Evolutionary conservation across 2,797 vertebrate species (phyloP).

Genomic region (Sciurus vulgaris): DNA sequence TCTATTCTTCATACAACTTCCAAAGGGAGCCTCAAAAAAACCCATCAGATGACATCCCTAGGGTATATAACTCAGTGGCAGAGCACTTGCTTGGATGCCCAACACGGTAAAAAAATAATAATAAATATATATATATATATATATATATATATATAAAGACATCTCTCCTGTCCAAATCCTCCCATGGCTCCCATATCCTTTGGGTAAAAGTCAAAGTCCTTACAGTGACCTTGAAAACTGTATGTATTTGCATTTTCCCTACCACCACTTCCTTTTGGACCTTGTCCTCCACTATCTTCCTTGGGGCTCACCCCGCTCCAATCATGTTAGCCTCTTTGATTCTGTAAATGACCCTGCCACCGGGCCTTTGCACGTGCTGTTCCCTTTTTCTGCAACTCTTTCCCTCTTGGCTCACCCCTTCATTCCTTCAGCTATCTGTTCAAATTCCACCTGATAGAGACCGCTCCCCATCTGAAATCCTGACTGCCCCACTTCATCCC

Average conservation of each 20-base stretch:
- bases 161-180: background rate
- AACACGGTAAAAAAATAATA: background rate
- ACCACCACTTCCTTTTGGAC: background rate
- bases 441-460: background rate
- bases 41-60: background rate
- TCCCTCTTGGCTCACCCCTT: background rate
- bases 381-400: conserved; percentile 8
- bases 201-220: background rate
- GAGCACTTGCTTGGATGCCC: background rate
- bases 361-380: background rate
- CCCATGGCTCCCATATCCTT: background rate
- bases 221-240: background rate
- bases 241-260: background rate
- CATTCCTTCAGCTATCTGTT: conserved; percentile 23
- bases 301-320: background rate
- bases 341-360: background rate
- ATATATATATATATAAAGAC: background rate
- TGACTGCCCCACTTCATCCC: background rate
- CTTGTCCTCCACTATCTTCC: background rate
- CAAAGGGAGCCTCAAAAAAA: background rate
- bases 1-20: background rate
- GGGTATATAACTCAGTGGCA: background rate
- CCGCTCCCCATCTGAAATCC: background rate
- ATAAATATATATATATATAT: background rate
- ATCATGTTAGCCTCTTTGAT: background rate